Conservation (phyloP, 2,113 vertebrate genomes). For the Eptesicus fuscus region DNA sequence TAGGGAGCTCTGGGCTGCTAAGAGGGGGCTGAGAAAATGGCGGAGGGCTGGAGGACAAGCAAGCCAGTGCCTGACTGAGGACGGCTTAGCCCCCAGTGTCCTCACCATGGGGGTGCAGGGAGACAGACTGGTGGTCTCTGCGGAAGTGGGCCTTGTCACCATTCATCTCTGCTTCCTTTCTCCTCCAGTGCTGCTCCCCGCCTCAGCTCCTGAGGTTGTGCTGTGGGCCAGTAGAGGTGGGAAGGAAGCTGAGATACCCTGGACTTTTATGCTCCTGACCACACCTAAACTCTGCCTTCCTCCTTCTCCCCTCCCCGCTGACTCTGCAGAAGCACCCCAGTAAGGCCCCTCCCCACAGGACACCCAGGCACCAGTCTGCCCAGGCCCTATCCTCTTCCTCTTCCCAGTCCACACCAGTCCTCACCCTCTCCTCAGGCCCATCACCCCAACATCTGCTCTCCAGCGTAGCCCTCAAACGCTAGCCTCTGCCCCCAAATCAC, state of each 20-base stretch:
- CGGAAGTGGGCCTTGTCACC: neutral
- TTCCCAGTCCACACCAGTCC: neutral
- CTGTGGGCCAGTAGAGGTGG: neutral
- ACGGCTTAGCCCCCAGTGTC: neutral
- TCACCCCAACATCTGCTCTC: neutral
- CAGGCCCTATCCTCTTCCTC: neutral
- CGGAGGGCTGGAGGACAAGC: neutral
- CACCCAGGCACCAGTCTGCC: neutral
- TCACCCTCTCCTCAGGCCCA: neutral
- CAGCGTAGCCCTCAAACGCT: neutral
- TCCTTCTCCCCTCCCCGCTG: neutral
- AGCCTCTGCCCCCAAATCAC: neutral
- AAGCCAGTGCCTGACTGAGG: too few relatives aligned
- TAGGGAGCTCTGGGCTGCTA: neutral
- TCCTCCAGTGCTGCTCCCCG: neutral
- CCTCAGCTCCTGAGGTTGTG: accelerated
- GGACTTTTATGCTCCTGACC: neutral
- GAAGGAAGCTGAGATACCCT: neutral
- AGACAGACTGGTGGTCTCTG: slow-evolving; percentile 36
- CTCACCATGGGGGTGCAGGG: slow-evolving; percentile 44
- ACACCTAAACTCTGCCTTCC: neutral
- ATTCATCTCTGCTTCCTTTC: neutral
- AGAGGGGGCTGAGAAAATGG: neutral
- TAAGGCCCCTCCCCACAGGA: neutral
- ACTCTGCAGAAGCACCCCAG: slow-evolving; percentile 19